Evolutionary conservation across 2,113 vertebrate genomes (phyloP).

Genomic region (Meriones unguiculatus): DNA sequence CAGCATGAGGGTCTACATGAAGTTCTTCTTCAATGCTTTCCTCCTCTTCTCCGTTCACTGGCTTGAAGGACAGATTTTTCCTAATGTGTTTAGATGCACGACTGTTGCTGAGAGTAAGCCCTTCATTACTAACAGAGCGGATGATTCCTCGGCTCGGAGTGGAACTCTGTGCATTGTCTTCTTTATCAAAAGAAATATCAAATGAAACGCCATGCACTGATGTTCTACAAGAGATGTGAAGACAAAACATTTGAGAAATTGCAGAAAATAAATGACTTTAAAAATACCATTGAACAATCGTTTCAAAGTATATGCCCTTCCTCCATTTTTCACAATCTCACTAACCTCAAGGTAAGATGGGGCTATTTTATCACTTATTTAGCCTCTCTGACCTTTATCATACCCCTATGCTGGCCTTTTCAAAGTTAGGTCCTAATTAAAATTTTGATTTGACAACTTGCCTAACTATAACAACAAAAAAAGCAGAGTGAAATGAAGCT

Average conservation of each 20-base stretch:
- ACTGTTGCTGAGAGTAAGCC: constrained; percentile 90
- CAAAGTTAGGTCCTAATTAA: neutral
- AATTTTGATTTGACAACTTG: neutral
- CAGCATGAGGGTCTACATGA: constrained; percentile 81
- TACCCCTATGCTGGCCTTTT: neutral
- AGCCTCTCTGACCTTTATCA: neutral
- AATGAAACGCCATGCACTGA: constrained; percentile 97
- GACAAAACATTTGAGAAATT: constrained; percentile 62
- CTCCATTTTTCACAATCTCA: neutral
- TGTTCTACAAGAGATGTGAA: constrained; percentile 86
- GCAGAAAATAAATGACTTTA: neutral
- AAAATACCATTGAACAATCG: neutral
- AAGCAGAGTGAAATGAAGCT: neutral
- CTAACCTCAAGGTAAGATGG: too few relatives aligned
- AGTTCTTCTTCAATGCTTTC: constrained; percentile 93
- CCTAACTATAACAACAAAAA: neutral
- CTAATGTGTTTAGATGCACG: constrained; percentile 90
- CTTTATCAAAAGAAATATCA: constrained; percentile 97
- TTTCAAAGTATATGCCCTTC: neutral
- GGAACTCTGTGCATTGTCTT: constrained; percentile 85
- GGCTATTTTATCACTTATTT: too few relatives aligned
- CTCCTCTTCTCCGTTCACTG: constrained; percentile 91
- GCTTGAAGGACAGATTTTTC: constrained; percentile 94
- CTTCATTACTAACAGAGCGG: constrained; percentile 96
- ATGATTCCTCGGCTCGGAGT: constrained; percentile 90